These are phyloP conservation scores for Morpho achilles DNA, from an alignment of 2,888 invertebrate species.

Conservation along the genomic window DNA sequence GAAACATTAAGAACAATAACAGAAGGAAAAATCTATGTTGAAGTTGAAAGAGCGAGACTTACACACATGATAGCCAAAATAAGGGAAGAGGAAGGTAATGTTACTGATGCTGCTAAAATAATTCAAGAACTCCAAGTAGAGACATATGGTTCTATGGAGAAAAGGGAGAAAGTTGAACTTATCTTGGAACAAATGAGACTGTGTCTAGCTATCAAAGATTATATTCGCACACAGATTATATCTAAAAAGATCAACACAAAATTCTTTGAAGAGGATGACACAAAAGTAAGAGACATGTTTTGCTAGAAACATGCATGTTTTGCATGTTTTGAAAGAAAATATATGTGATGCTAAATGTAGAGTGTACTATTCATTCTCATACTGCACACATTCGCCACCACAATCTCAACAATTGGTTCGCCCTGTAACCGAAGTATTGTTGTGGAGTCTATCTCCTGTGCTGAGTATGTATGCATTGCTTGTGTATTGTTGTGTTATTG, in stretches of 20 bases:
- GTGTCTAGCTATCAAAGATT: slow-evolving; percentile 96
- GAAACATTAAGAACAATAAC: slow-evolving; percentile 97
- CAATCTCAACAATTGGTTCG: too few relatives aligned
- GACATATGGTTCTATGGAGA: slow-evolving; percentile 99
- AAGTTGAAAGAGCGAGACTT: slow-evolving; percentile 97
- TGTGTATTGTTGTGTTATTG: too few relatives aligned
- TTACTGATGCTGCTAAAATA: slow-evolving; percentile 93
- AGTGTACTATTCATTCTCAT: too few relatives aligned
- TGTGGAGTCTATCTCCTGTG: too few relatives aligned
- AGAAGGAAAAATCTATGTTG: slow-evolving; percentile 99
- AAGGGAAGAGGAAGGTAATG: slow-evolving; percentile 89
- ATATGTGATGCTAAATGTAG: too few relatives aligned
- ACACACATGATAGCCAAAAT: slow-evolving; percentile 94
- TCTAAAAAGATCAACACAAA: slow-evolving; percentile 98
- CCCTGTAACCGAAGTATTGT: too few relatives aligned
- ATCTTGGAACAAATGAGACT: slow-evolving; percentile 99
- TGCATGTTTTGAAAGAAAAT: too few relatives aligned
- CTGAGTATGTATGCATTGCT: too few relatives aligned
- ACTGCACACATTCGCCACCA: too few relatives aligned
- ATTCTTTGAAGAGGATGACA: slow-evolving; percentile 94
- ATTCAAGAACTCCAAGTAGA: slow-evolving; percentile 97
- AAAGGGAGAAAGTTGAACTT: slow-evolving; percentile 96
- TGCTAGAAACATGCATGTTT: too few relatives aligned
- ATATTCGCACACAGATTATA: slow-evolving; percentile 98
- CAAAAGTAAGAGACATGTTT: slow-evolving; percentile 62